Evolutionary conservation across 2,888 invertebrate species (phyloP).

Genomic region (Spisula subtruncata): DNA sequence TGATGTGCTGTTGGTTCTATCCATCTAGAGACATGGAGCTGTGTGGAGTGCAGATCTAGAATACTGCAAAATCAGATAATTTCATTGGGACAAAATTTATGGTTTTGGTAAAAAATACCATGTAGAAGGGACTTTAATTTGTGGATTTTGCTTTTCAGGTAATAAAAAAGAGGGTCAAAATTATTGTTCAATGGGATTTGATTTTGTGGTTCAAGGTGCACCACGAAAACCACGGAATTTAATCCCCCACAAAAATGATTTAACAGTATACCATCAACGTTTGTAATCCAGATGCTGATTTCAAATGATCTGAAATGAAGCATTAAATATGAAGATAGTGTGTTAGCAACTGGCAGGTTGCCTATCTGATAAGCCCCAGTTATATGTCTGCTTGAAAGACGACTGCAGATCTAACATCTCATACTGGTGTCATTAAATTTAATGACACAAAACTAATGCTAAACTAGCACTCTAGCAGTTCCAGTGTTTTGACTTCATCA

Average conservation of each 20-base stretch:
- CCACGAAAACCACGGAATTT: too few species aligned
- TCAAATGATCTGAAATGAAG: constrained; percentile 34
- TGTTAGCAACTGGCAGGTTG: not conserved
- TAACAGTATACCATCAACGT: constrained; percentile 1
- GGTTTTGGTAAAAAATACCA: too few species aligned
- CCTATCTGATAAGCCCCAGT: not conserved
- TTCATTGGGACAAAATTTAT: too few species aligned
- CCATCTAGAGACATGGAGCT: not conserved
- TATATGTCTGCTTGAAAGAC: too few species aligned
- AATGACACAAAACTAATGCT: not conserved
- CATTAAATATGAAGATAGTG: constrained; percentile 19
- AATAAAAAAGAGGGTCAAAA: too few species aligned
- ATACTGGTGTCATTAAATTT: not conserved
- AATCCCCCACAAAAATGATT: too few species aligned
- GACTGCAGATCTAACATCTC: not conserved
- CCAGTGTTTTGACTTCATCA: not conserved
- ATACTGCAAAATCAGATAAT: too few species aligned
- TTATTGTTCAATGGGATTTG: too few species aligned
- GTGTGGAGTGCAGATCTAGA: not conserved
- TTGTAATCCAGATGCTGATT: constrained; percentile 39
- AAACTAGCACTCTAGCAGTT: not conserved
- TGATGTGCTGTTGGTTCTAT: not conserved
- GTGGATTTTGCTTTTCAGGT: too few species aligned
- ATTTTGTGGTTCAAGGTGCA: too few species aligned
- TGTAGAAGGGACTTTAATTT: too few species aligned